These are phyloP conservation scores for Cichladusa arquata DNA, from an alignment of 2,113 vertebrate species.

Conservation along the genomic window DNA sequence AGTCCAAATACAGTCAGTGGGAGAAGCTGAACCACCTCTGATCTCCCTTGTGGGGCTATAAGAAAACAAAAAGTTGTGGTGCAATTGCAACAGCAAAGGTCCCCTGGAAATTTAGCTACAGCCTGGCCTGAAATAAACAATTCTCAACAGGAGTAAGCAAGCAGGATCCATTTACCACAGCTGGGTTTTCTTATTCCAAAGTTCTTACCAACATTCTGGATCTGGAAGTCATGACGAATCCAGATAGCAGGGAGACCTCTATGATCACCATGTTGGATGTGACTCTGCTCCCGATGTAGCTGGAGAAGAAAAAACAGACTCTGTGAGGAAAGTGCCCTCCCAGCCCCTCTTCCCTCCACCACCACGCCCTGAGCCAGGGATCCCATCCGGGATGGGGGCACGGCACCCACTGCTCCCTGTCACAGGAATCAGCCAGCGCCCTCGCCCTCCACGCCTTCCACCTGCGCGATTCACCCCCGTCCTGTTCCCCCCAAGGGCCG, in stretches of 20 bases:
- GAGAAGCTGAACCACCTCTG: not conserved
- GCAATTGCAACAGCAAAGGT: not conserved
- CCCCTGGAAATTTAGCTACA: not conserved
- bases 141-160: not conserved
- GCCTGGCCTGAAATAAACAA: not conserved
- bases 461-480: not conserved
- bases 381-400: not conserved
- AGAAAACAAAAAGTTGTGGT: not conserved
- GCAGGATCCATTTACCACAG: not conserved
- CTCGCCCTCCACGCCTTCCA: not conserved
- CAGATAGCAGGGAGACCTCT: conserved; percentile 64
- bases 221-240: conserved; percentile 5
- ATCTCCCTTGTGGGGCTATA: not conserved
- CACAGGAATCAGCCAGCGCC: not conserved
- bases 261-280: conserved; percentile 70
- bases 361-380: not conserved
- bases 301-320: not conserved
- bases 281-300: conserved; percentile 57
- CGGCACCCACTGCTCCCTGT: not conserved
- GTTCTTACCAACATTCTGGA: conserved; percentile 47
- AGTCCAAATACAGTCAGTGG: not conserved
- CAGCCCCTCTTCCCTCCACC: not conserved
- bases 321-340: not conserved
- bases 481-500: fast-evolving
- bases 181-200: not conserved